Conservation (phyloP, 2,797 vertebrate genomes). For the Apogon talboti region DNA sequence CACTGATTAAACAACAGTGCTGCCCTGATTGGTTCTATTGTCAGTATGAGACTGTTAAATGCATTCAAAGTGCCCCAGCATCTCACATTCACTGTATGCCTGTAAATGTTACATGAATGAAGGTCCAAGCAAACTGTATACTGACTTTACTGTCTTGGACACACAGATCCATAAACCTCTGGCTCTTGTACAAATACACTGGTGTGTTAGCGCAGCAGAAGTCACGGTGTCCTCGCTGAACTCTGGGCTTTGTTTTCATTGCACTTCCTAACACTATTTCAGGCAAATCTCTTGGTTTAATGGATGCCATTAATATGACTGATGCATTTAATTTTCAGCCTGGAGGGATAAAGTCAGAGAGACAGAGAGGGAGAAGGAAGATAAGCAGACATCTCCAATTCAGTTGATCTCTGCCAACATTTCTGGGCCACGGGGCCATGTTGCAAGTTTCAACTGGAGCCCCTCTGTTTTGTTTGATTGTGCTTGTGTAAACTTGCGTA, state of each 20-base stretch:
- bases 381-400: constrained; percentile 58
- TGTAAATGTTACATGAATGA: neutral
- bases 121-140: neutral
- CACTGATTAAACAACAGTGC: neutral
- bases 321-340: constrained; percentile 39
- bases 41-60: neutral
- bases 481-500: constrained; percentile 73
- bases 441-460: constrained; percentile 62
- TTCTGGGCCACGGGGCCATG: constrained; percentile 42
- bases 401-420: constrained; percentile 54
- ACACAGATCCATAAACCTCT: neutral
- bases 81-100: neutral
- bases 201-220: neutral
- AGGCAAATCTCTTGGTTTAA: constrained; percentile 32
- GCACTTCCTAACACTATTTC: constrained; percentile 35
- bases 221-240: constrained; percentile 26
- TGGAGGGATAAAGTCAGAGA: constrained; percentile 11
- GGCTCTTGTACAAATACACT: constrained; percentile 20
- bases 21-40: too few relatives aligned
- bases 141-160: constrained; percentile 4
- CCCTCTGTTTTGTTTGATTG: constrained; percentile 70
- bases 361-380: constrained; percentile 21
- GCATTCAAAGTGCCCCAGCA: neutral
- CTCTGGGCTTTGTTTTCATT: constrained; percentile 40
- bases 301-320: constrained; percentile 40